These are phyloP conservation scores for Plemyria rubiginata DNA, from an alignment of 2,888 invertebrate species.

Conservation along the genomic window DNA sequence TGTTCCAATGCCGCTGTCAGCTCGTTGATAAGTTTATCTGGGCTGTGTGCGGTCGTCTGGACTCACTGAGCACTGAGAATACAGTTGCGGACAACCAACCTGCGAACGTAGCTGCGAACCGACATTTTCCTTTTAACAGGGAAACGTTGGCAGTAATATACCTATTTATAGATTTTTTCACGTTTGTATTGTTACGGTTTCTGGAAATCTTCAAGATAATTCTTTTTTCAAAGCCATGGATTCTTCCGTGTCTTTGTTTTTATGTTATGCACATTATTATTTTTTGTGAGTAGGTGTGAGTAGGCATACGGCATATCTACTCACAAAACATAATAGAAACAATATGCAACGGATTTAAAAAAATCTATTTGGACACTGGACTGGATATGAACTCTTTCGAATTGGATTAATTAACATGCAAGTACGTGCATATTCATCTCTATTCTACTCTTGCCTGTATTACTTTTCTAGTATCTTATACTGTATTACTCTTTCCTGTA, in stretches of 20 bases:
- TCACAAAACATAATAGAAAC: too few relatives aligned
- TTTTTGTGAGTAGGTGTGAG: too few relatives aligned
- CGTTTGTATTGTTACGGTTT: neutral
- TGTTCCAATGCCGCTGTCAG: slow-evolving; percentile 48
- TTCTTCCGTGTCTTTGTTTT: too few relatives aligned
- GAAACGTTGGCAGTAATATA: slow-evolving; percentile 7
- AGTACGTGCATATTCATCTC: neutral
- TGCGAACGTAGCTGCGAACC: slow-evolving; percentile 45
- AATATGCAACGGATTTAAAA: too few relatives aligned
- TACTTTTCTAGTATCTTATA: neutral
- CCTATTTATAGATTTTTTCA: neutral
- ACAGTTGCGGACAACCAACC: slow-evolving; percentile 49
- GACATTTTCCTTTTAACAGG: slow-evolving; percentile 13
- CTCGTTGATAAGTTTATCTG: slow-evolving; percentile 67
- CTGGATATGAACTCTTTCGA: neutral
- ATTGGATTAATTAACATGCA: neutral
- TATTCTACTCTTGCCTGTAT: neutral
- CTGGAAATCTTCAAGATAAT: neutral
- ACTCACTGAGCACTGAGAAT: slow-evolving; percentile 51
- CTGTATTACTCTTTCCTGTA: neutral
- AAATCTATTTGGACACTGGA: neutral
- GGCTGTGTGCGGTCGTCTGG: slow-evolving; percentile 57
- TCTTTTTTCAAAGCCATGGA: too few relatives aligned
- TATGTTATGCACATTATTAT: too few relatives aligned
- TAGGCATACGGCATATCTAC: too few relatives aligned